Evolutionary conservation across 2,888 invertebrate species (phyloP).

Genomic region (Melanargia galathea): DNA sequence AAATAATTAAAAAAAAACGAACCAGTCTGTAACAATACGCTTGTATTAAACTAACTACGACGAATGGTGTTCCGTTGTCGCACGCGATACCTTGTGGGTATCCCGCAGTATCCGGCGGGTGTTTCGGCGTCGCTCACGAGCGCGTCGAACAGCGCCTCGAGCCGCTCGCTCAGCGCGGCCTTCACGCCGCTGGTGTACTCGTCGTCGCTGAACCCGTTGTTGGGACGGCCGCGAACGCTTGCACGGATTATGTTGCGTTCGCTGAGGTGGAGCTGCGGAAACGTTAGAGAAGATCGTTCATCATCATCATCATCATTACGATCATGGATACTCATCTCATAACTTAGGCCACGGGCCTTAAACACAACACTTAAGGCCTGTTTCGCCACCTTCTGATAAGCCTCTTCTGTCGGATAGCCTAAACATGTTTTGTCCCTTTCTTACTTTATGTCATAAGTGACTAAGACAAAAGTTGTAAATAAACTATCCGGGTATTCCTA

Average conservation of each 20-base stretch:
- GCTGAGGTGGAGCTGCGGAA: slow-evolving; percentile 84
- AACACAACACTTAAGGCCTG: too few species aligned
- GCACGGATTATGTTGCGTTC: slow-evolving; percentile 87
- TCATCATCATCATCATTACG: too few species aligned
- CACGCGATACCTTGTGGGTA: slow-evolving; percentile 73
- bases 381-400: too few species aligned
- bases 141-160: slow-evolving; percentile 86
- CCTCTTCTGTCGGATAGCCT: too few species aligned
- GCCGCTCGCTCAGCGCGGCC: slow-evolving; percentile 85
- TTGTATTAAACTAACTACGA: background rate
- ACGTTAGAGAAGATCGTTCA: background rate
- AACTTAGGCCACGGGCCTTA: too few species aligned
- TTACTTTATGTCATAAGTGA: too few species aligned
- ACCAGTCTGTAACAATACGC: background rate
- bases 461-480: too few species aligned
- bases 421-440: too few species aligned
- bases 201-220: slow-evolving; percentile 80
- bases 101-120: slow-evolving; percentile 80
- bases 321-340: too few species aligned
- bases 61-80: background rate
- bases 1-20: too few species aligned
- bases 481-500: too few species aligned
- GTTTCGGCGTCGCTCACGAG: slow-evolving; percentile 85
- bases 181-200: slow-evolving; percentile 85
- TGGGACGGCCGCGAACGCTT: slow-evolving; percentile 77